Percentiles rank a stretch among this genome's conserved stretches.
Evolutionary conservation across 2,888 invertebrate genomes (phyloP).

Genomic region (Ectemnius lituratus): DNA sequence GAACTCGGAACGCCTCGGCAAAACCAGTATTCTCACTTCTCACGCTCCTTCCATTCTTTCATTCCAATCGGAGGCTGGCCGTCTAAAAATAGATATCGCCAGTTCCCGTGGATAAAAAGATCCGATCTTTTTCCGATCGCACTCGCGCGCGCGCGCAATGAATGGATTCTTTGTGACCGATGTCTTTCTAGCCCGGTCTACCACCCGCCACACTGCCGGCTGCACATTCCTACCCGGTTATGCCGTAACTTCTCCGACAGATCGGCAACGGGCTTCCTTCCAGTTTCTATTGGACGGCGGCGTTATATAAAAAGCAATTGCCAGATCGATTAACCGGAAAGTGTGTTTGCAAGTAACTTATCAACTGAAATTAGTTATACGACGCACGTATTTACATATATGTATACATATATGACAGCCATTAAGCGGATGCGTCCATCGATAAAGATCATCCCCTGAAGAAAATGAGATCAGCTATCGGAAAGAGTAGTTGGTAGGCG

Average conservation of each 20-base stretch:
- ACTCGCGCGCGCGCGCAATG: constrained; percentile 35
- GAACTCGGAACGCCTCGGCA: constrained; percentile 28
- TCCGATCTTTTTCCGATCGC: constrained; percentile 32
- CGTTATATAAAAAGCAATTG: constrained; percentile 38
- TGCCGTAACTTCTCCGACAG: neutral
- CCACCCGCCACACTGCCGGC: neutral
- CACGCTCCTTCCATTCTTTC: constrained; percentile 50
- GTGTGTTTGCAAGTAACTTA: constrained; percentile 1
- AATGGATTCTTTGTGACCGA: constrained; percentile 43
- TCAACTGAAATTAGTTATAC: too few species aligned
- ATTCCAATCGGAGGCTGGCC: constrained; percentile 19
- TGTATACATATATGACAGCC: too few species aligned
- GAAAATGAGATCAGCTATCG: too few species aligned
- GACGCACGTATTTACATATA: too few species aligned
- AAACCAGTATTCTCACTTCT: constrained; percentile 55
- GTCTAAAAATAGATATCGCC: constrained; percentile 50
- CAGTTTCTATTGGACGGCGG: constrained; percentile 6
- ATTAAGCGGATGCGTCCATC: too few species aligned
- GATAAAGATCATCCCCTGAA: too few species aligned
- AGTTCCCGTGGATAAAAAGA: constrained; percentile 45
- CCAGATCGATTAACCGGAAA: constrained; percentile 33
- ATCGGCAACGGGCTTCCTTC: neutral
- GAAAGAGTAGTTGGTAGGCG: too few species aligned
- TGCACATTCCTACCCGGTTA: neutral
- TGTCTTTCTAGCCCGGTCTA: constrained; percentile 19